Conservation (phyloP, 2,113 vertebrate species). For the Cariama cristata region DNA sequence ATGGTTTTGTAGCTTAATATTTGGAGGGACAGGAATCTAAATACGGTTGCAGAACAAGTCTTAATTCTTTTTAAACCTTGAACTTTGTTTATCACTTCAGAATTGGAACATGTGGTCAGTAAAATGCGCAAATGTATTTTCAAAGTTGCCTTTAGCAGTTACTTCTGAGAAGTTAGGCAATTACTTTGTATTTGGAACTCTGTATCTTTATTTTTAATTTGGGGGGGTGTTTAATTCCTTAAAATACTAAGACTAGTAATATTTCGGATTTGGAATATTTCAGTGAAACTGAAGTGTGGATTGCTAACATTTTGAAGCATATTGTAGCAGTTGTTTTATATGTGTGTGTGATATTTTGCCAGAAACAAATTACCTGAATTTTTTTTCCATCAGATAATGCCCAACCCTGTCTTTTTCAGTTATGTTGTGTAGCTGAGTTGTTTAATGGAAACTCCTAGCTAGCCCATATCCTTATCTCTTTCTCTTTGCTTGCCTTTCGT, state of each 20-base stretch:
- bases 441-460: slow-evolving; percentile 28
- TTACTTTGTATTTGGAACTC: background rate
- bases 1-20: background rate
- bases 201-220: background rate
- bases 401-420: background rate
- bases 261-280: background rate
- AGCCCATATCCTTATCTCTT: slow-evolving; percentile 39
- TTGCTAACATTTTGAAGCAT: background rate
- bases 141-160: background rate
- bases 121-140: background rate
- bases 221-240: background rate
- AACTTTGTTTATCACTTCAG: background rate
- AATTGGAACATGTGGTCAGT: background rate
- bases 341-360: background rate
- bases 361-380: background rate
- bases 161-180: background rate
- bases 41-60: background rate
- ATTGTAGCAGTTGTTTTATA: background rate
- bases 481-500: slow-evolving; percentile 42
- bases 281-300: background rate
- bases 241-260: background rate
- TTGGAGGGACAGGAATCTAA: background rate
- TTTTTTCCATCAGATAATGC: background rate
- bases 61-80: background rate
- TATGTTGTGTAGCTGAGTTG: slow-evolving; percentile 40